These are phyloP conservation scores for Eulemur albifrons DNA, from an alignment of 2,797 vertebrate genomes.

Conservation along the genomic window DNA sequence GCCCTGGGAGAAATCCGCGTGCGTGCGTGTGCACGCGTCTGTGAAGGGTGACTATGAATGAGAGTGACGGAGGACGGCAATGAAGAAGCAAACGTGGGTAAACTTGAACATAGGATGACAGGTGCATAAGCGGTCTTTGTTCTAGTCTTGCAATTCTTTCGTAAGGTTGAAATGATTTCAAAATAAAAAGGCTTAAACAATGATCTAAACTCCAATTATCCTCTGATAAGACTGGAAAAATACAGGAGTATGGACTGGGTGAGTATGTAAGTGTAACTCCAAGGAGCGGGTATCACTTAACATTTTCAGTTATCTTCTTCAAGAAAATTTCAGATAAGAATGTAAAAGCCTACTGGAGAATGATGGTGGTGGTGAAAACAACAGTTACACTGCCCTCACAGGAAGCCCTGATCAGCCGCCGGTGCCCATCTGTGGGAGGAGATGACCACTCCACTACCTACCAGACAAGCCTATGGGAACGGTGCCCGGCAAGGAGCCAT, in stretches of 20 bases:
- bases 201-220: not conserved
- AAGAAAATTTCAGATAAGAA: slow-evolving; percentile 17
- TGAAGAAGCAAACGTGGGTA: not conserved
- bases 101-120: not conserved
- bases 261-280: not conserved
- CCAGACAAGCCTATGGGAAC: not conserved
- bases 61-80: not conserved
- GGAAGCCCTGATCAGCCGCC: not conserved
- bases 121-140: not conserved
- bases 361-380: not conserved
- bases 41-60: not conserved
- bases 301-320: not conserved
- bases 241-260: not conserved
- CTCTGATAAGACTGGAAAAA: not conserved
- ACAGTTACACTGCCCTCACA: not conserved
- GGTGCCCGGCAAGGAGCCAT: not conserved
- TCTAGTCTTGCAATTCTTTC: not conserved
- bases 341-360: not conserved
- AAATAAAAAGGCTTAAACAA: slow-evolving; percentile 20
- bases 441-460: not conserved
- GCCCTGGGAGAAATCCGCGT: not conserved
- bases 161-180: not conserved
- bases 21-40: not conserved
- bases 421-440: not conserved
- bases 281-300: not conserved